Base-by-base conservation (phyloP, 2,797 vertebrate genomes). In the Sitta carolinensis region DNA sequence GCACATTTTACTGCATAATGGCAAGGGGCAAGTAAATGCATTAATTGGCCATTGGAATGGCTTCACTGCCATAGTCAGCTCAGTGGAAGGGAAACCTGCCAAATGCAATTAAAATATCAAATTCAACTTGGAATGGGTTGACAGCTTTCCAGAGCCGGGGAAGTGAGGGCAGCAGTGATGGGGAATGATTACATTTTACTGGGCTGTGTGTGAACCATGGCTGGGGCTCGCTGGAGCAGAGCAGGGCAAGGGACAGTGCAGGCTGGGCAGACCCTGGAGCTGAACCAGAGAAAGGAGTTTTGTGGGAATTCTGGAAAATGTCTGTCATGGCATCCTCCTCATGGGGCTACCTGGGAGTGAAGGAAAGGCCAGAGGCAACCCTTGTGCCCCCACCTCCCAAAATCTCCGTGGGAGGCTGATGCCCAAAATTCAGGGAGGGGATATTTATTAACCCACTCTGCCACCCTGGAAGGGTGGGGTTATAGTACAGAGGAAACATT, bases 81-180 rank as follows among this genome's bases (percentile, higher is more conserved):
- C 1, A 2, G 3, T 36, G 78, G 36, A 64, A 87, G 16, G 61
- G 86, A 87, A 87, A 84, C 20, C 11, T 73, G 91, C 89, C 84
- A 93, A 88, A 69, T 29, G 82, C 27, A 86, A 76, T 90, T 72
- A 88, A 85, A 94, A 54, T 67, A 88, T n/a, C 73, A 21, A 58
- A 62, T 51, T 88, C 81, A 73, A 17, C 59, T 75, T 8, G 2
- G 51, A 17, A 12, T 34, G 76, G 79, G 58, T 9, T 59, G 47
- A 23, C 16, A 16, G 40, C 40, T 84, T 93, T 63, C n/a, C 64
- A 38, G 62, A 85, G n/a, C 45, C 36, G 73, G 64, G 51, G 55
- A 29, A 38, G 27, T n/a, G 48, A 11, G 30, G 68, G 9, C 62
- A 88, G 42, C 68, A 68, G 50, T 26, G 67, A 51, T n/a, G 62